Base-by-base conservation (phyloP, 2,797 vertebrate genomes). In the Helarctos malayanus region DNA sequence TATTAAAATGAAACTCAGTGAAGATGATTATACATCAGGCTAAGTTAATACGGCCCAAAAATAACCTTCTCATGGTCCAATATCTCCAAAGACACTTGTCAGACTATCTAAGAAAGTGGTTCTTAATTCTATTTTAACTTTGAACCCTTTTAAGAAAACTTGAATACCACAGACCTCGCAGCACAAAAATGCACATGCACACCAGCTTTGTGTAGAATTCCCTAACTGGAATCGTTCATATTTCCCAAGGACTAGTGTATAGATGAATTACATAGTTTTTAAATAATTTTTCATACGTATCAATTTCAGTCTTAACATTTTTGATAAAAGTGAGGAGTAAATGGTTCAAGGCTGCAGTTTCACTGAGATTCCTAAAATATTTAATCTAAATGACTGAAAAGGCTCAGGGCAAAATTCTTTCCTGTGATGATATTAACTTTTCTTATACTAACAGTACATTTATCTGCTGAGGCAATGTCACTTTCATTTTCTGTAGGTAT, bases 351-450 rank as follows among this genome's bases (percentile, higher is more conserved):
- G 4, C 35, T 87, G 16, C 23, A 86, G 57, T 84, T 76, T 65
- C 68, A 59, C 41, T 41, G 59, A 91, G 87, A 95, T 87, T 95
- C 59, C 52, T 93, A 79, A 95, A 81, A 80, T 52, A 91, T 88
- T 91, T 94, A 75, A 84, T 91, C 45, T 57, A 27, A 95, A 88
- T 95, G 71, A 89, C 54, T 94, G 82, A 56, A 94, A 89, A 80
- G 16, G 49, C 49, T 56, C 45, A 89, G 83, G 79, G 35, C 54
- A 94, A 95, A 91, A 92, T 85, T 89, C 15, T 79, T 85, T 41
- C 15, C 59, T 56, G 18, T 63, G 49, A 59, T 87, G 45, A 69
- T 78, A 59, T 25, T 54, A 93, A 75, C 18, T 82, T 59, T 38
- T 85, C 65, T 68, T 80, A 38, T n/a, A 59, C 9, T 75, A 75